Percentiles rank a stretch among this genome's conserved stretches.
phyloP scores from a whole-genome alignment of 2,888 invertebrate species.

The Saturnia pavonia region DNA sequence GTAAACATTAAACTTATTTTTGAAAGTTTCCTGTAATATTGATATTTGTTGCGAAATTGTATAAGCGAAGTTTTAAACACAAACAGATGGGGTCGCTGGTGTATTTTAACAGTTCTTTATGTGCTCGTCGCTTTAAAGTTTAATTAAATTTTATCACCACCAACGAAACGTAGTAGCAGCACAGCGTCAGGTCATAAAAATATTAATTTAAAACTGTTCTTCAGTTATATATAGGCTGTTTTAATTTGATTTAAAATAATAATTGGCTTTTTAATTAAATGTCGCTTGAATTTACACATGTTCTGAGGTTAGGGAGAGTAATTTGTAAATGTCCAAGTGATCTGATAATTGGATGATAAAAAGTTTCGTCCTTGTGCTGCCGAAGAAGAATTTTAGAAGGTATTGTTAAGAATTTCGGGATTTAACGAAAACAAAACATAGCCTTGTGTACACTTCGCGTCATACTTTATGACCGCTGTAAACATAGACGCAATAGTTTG shows the following conservation, averaged over 20 bases:
- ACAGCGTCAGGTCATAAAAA: neutral
- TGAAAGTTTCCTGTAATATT: conserved; percentile 7
- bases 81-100: conserved; percentile 1
- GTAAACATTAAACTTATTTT: neutral
- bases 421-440: neutral
- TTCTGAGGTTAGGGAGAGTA: neutral
- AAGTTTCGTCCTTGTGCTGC: too few relatives aligned
- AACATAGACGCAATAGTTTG: too few relatives aligned
- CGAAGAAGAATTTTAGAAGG: too few relatives aligned
- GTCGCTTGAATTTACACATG: neutral
- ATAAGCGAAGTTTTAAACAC: neutral
- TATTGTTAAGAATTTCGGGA: neutral
- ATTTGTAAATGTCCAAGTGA: neutral
- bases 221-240: neutral
- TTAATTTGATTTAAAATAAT: neutral
- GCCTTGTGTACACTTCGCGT: too few relatives aligned
- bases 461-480: too few relatives aligned
- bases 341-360: too few relatives aligned
- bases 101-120: conserved; percentile 7
- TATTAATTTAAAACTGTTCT: conserved; percentile 2
- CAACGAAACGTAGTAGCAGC: neutral
- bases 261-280: neutral
- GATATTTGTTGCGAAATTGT: conserved; percentile 8
- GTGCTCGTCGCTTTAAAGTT: conserved; percentile 2
- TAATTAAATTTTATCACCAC: conserved; percentile 10